Conservation (phyloP, 2,797 vertebrate genomes). For the Megaceryle alcyon region DNA sequence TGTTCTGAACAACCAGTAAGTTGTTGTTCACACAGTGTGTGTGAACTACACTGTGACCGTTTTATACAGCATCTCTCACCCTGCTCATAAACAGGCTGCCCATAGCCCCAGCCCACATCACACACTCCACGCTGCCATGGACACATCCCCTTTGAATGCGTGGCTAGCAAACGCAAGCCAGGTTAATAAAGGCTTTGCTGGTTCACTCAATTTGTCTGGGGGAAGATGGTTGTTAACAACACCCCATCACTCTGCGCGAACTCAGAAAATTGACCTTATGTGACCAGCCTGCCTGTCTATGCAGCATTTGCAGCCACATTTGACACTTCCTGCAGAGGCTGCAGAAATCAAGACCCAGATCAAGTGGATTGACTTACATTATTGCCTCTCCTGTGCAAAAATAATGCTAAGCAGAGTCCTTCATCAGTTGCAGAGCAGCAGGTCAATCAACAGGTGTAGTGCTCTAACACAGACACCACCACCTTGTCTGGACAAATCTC, state of each 20-base stretch:
- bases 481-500: neutral
- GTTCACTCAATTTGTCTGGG: neutral
- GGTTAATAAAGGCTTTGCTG: neutral
- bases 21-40: neutral
- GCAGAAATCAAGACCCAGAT: neutral
- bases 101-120: neutral
- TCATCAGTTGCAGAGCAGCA: neutral
- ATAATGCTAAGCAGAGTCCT: neutral
- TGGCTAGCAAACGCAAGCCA: neutral
- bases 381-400: neutral
- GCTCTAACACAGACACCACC: neutral
- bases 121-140: accelerated
- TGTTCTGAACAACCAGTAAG: neutral
- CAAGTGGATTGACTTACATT: neutral
- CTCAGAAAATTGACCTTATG: neutral
- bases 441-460: neutral
- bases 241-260: accelerated
- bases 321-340: neutral
- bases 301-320: neutral
- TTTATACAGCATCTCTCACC: neutral
- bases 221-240: neutral
- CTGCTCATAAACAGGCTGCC: neutral
- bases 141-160: accelerated
- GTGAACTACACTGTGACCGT: neutral
- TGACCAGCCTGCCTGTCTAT: accelerated